Evolutionary conservation across 2,113 vertebrate genomes (phyloP).

Genomic region (Nansenia antarctica): DNA sequence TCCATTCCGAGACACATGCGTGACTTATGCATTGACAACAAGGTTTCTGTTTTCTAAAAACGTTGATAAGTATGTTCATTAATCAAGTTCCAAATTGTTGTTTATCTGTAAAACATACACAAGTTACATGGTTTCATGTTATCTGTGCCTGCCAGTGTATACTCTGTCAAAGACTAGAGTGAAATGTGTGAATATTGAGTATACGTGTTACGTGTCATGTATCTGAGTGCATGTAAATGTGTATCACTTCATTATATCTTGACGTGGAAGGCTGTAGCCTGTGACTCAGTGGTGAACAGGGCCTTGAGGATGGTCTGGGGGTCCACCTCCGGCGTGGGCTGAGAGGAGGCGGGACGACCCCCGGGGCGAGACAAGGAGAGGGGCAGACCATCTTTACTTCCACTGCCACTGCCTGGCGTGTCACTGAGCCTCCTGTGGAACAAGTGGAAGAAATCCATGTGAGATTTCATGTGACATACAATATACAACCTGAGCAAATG

Average conservation of each 20-base stretch:
- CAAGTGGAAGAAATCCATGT: background rate
- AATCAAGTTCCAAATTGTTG: background rate
- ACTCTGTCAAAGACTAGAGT: background rate
- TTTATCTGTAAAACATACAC: background rate
- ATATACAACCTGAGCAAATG: background rate
- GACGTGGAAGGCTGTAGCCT: conserved; percentile 97
- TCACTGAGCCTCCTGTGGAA: conserved; percentile 87
- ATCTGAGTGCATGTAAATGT: background rate
- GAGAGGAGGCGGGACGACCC: conserved; percentile 75
- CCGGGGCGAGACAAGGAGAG: conserved; percentile 65
- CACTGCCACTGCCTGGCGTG: conserved; percentile 76
- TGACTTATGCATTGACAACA: conserved; percentile 22
- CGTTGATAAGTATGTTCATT: no score
- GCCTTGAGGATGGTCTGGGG: conserved; percentile 97
- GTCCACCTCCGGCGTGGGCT: conserved; percentile 90
- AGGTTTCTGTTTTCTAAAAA: background rate
- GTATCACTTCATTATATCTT: conserved; percentile 83
- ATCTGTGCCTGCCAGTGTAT: background rate
- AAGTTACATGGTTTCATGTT: background rate
- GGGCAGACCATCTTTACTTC: conserved; percentile 73
- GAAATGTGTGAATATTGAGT: no score
- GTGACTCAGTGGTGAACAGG: conserved; percentile 85
- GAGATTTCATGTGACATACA: background rate
- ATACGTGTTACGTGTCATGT: background rate
- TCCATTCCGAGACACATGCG: conserved; percentile 15